These are phyloP conservation scores for Dolichoris vasculosae DNA, from an alignment of 1,140 invertebrate species.

Conservation along the genomic window DNA sequence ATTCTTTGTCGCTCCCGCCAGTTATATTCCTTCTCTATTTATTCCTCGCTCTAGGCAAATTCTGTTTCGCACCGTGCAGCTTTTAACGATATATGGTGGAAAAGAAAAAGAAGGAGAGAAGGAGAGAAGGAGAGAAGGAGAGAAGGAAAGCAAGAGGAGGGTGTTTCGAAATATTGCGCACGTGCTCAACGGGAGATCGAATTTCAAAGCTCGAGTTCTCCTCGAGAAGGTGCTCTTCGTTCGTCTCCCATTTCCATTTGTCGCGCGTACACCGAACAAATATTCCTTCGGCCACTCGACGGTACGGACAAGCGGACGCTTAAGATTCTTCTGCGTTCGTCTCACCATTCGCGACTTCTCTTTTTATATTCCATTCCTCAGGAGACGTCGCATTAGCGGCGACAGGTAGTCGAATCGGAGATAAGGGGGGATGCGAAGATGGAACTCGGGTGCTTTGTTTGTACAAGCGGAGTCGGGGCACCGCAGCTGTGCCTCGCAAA, in stretches of 20 bases:
- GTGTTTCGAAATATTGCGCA: not conserved
- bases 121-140: too few relatives aligned
- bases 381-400: not conserved
- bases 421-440: not conserved
- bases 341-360: too few relatives aligned
- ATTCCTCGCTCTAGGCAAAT: slow-evolving; percentile 27
- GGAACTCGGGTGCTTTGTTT: slow-evolving; percentile 8
- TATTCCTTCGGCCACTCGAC: not conserved
- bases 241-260: slow-evolving; percentile 12
- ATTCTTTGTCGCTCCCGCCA: not conserved
- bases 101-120: not conserved
- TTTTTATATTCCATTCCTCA: too few relatives aligned
- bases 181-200: slow-evolving; percentile 20
- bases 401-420: slow-evolving; percentile 31
- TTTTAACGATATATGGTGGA: not conserved
- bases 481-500: too few relatives aligned
- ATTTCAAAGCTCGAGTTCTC: slow-evolving; percentile 15
- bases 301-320: too few relatives aligned
- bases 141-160: not conserved
- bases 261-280: not conserved
- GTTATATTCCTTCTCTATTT: not conserved
- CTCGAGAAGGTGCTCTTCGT: not conserved
- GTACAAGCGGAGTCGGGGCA: not conserved
- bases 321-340: too few relatives aligned
- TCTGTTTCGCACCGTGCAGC: not conserved